Base-by-base conservation (phyloP, 2,888 invertebrate species). In the Folsomia manolachei region DNA sequence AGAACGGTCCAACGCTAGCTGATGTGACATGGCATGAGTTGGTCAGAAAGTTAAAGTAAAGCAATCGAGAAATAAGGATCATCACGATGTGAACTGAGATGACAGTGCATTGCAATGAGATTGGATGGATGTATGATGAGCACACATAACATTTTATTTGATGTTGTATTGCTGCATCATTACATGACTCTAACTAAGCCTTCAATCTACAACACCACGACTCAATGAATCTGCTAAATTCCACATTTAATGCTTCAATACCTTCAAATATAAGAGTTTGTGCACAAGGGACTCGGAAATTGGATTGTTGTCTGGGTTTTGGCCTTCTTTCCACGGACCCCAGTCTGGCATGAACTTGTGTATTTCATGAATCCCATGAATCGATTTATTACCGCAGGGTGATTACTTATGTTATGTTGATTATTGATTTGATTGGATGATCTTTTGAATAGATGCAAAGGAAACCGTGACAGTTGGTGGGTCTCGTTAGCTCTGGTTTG, bases 391-490 rank as follows among this genome's bases (percentile, higher is more conserved):
- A 64, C 64, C 26, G 64, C 39, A 39, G 39, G 18, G 26, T 21
- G 65, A 66, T 66, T 66, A n/a, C n/a, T n/a, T n/a, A 56, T 56
- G 56, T 21, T 56, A 52, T 66, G 23, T 52, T 66, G 65, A 66
- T 66, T 66, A 66, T 66, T 66, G 65, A 66, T 66, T 66, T 39
- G 65, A 66, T 52, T 66, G 65, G 51, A 52, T 66, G 65, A 66
- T 66, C 51, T 66, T n/a, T 26, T 21, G 52, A 66, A 66, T 51
- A 66, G 65, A 56, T 14, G 19, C 18, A 52, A 27, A 2, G 39
- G 27, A 66, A 66, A 66, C 65, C 65, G 23, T 66, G 65, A 66
- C 52, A 66, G 65, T 66, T 66, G 65, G n/a, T n/a, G n/a, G n/a
- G 65, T 66, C 65, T 66, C 65, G 52, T 66, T 66, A 66, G 51